phyloP scores from a whole-genome alignment of 2,888 invertebrate genomes.

The Muschampia plurimacula region DNA sequence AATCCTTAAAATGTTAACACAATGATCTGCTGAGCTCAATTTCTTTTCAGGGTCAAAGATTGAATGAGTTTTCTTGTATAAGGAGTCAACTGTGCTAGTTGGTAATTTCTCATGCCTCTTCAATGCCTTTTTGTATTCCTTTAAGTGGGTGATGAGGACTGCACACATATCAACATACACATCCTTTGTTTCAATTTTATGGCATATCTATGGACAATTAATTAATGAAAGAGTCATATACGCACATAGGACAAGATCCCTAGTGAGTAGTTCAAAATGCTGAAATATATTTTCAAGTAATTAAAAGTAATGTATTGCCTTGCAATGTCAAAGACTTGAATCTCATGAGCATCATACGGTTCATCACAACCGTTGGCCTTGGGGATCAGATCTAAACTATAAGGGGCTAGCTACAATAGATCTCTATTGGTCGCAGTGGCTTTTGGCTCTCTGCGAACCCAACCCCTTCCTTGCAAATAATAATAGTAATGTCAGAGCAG shows the following conservation, averaged over 20 bases:
- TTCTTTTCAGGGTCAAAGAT: conserved; percentile 69
- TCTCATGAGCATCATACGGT: no score
- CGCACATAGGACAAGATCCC: neutral
- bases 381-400: no score
- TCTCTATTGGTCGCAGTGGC: no score
- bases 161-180: conserved; percentile 77
- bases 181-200: conserved; percentile 77
- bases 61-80: conserved; percentile 78
- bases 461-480: no score
- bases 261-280: neutral
- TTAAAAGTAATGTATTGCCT: no score
- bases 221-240: neutral
- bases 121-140: conserved; percentile 87
- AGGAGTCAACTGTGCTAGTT: conserved; percentile 69
- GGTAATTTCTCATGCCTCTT: conserved; percentile 83
- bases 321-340: no score
- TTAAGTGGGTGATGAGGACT: conserved; percentile 86
- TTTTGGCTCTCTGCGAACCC: no score
- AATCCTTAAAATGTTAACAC: conserved; percentile 85
- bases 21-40: conserved; percentile 82
- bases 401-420: no score
- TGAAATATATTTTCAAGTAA: no score
- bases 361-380: no score
- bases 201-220: conserved; percentile 64
- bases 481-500: no score